Evolutionary conservation across 2,113 vertebrate species (phyloP).

Genomic region (Microtus ochrogaster): DNA sequence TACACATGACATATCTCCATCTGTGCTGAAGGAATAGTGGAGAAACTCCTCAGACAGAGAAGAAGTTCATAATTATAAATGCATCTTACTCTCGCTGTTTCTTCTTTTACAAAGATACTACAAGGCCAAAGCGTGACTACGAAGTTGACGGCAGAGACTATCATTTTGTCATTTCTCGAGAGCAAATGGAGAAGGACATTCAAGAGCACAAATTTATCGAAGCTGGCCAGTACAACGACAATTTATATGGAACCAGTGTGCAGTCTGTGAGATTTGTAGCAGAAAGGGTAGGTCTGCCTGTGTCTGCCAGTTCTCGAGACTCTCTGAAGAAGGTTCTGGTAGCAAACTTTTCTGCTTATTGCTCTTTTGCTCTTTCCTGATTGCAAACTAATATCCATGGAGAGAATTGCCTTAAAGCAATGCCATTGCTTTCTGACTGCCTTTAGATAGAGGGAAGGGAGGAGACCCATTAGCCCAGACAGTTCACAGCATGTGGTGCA

Average conservation of each 20-base stretch:
- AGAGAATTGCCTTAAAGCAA: conserved; percentile 34
- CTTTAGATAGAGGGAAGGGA: neutral
- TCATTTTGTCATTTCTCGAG: conserved; percentile 96
- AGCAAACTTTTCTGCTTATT: conserved; percentile 9
- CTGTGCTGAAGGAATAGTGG: neutral
- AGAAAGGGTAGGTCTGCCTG: conserved; percentile 91
- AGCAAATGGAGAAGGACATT: conserved; percentile 99
- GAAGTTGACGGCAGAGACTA: conserved; percentile 98
- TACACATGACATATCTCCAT: neutral
- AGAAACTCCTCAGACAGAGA: neutral
- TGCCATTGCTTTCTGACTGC: conserved; percentile 5
- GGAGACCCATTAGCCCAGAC: neutral
- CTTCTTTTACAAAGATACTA: conserved; percentile 91
- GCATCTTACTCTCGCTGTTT: conserved; percentile 17
- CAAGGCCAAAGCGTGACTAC: conserved; percentile 95
- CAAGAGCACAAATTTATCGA: conserved; percentile 99
- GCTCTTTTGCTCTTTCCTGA: conserved; percentile 41
- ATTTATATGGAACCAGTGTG: conserved; percentile 98
- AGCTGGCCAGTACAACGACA: conserved; percentile 98
- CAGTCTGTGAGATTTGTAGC: conserved; percentile 98
- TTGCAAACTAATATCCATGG: conserved; percentile 38
- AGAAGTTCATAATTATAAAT: neutral
- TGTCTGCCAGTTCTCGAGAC: conserved; percentile 58
- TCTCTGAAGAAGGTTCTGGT: neutral
- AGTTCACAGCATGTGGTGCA: conserved; percentile 34